phyloP scores from a whole-genome alignment of 2,113 vertebrate genomes.

The Microcebus murinus region DNA sequence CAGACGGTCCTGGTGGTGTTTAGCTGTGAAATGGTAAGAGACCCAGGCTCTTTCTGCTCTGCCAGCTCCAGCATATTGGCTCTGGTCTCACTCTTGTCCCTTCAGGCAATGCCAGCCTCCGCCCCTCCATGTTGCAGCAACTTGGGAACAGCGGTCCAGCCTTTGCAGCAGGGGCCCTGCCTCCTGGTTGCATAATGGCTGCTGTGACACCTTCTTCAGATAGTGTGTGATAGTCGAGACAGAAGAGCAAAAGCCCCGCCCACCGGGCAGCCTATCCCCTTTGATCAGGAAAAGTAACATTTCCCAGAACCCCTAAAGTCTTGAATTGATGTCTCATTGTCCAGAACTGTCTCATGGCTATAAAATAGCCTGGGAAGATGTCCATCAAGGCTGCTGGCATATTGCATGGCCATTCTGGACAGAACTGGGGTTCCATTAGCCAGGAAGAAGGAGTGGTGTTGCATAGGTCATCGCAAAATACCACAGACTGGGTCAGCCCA shows the following conservation, averaged over 20 bases:
- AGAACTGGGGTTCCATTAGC: not conserved
- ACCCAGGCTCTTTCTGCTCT: not conserved
- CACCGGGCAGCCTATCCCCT: not conserved
- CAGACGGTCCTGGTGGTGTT: not conserved
- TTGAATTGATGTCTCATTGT: not conserved
- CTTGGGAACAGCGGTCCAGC: not conserved
- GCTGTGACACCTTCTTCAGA: not conserved
- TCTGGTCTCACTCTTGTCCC: not conserved
- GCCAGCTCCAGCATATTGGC: not conserved
- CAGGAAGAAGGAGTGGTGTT: not conserved
- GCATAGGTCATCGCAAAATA: not conserved
- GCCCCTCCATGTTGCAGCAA: not conserved
- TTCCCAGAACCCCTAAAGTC: not conserved
- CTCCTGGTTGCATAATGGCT: not conserved
- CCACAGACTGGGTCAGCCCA: not conserved
- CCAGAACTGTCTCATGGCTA: not conserved
- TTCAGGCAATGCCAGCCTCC: rapidly evolving
- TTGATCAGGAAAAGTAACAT: not conserved
- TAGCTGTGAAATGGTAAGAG: not conserved
- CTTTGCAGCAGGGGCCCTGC: not conserved
- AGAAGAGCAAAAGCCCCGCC: not conserved
- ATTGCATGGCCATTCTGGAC: not conserved
- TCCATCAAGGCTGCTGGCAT: not conserved
- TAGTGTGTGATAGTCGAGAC: not conserved
- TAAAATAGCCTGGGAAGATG: not conserved